Base-by-base conservation (phyloP, 2,888 invertebrate species). In the Globia sparganii region DNA sequence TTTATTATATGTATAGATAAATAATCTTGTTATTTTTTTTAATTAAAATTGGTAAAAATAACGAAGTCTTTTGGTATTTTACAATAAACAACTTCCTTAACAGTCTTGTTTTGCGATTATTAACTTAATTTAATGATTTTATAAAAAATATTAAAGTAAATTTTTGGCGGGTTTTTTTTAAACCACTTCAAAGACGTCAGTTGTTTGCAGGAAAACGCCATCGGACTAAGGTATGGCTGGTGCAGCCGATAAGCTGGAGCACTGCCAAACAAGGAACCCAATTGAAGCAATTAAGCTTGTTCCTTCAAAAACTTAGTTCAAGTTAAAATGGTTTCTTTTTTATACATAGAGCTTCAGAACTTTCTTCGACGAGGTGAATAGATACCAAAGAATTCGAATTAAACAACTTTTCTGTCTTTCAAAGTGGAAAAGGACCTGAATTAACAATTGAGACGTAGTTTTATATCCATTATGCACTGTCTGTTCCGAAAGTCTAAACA, bases 221-320 rank as follows among this genome's bases (percentile, higher is more conserved):
- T 25, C 28, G 49, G 28, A 65, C 68, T 25, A 58, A 58, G n/a
- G n/a, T n/a, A 58, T 43, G 49, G 58, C 56, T 64, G 18, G 21
- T 34, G 6, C 25, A 34, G 46, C 37, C 6, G 21, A 69, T 78
- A 69, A 78, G 69, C 78, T 65, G 31, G 46, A 83, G 58, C 37
- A 37, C 58, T 78, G 31, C 21, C 13, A 65, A 80, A 83, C 64
- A 65, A 68, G 65, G 53, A 77, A 77, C 62, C 53, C 58, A 43
- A 69, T 77, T 65, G 53, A 78, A 9, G 59, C 69, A 80, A 83
- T 83, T 80, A 80, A 69, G 65, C 34, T 79, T 68, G 46, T 59
- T 69, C 64, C 37, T 80, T 43, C 34, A 37, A 68, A 77, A 78
- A 77, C 43, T 79, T 82, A 56, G 21, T 61, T 43, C 18, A 65